phyloP scores from a whole-genome alignment of 2,888 invertebrate species.

The Camptogramma bilineatum region DNA sequence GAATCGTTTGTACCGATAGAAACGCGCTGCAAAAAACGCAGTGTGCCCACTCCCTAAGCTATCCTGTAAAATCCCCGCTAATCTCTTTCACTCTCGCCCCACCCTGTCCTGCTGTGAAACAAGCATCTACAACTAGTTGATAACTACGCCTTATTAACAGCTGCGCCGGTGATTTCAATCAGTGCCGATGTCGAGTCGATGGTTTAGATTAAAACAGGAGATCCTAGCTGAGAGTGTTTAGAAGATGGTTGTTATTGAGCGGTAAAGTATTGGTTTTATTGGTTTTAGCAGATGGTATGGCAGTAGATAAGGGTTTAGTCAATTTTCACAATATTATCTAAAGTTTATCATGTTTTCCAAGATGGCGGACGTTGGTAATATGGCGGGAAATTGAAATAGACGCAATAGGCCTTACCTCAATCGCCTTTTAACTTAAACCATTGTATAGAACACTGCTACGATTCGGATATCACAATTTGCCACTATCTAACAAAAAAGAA shows the following conservation, averaged over 20 bases:
- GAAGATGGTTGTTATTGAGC: slow-evolving; percentile 3
- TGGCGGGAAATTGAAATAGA: no score
- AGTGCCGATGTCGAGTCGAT: slow-evolving; percentile 29
- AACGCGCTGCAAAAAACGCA: no score
- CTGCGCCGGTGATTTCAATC: slow-evolving; percentile 65
- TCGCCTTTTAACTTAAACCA: no score
- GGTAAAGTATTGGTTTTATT: not conserved
- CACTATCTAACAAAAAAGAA: no score
- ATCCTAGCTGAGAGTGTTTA: slow-evolving; percentile 31
- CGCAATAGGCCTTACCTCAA: no score
- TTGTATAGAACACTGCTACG: no score
- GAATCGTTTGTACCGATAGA: no score
- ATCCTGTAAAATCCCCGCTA: not conserved
- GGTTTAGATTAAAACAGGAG: slow-evolving; percentile 30
- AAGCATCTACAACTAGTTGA: slow-evolving; percentile 73
- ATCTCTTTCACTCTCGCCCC: slow-evolving; percentile 41
- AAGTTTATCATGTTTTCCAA: not conserved
- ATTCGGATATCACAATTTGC: no score
- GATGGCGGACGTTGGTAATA: no score
- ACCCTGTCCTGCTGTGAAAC: slow-evolving; percentile 51
- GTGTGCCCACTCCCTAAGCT: no score
- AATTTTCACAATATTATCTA: not conserved
- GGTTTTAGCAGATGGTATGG: not conserved
- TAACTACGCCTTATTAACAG: slow-evolving; percentile 74
- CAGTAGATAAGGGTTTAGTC: no score